Evolutionary conservation across 1,140 invertebrate species (phyloP), one percentile per base, ranked within the genome.

Genomic region (Drosophila gunungcola): DNA sequence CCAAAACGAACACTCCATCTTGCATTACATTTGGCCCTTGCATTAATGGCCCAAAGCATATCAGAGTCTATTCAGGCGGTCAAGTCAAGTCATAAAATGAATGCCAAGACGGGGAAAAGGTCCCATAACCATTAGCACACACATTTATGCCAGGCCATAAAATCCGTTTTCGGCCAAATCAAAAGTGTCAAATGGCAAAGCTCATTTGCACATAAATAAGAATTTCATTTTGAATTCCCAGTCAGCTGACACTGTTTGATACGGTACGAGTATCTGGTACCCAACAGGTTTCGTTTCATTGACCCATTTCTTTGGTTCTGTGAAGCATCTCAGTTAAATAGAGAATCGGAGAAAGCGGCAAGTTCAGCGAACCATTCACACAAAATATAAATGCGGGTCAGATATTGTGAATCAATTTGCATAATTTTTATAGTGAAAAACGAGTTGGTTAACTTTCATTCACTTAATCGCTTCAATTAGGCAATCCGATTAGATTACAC

Each of bases 171-270:
- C 60, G 72, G 62, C 48, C 83, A 78, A 78, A 76, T 78, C 82
- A 79, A 88, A 88, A 75, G 83, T 88, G 82, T 88, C 82, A 86
- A 77, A 57, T 64, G 73, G 62, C 39, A 73, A 45, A 38, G 51
- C 76, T 80, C 80, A 78, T 89, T 90, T 84, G 80, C 84, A 88
- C 84, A 78, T 89, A 89, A 80, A 88, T 89, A 80, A 84, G 80
- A 63, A 72, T 67, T 78, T 84, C 80, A 89, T 89, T 90, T 90
- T 54, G 78, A 89, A 89, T 88, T 52, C 52, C 52, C 57, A 56
- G 21, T 3, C 42, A 11, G 11, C 45, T 32, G 64, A 32, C 41
- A 36, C 12, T 38, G 21, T 62, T 57, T 21, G 46, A 55, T 61
- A 36, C 25, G n/a, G 4, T 9, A 6, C 21, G 45, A 6, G 16